Evolutionary conservation across 2,888 invertebrate species (phyloP).

Genomic region (Archips crataeganus): DNA sequence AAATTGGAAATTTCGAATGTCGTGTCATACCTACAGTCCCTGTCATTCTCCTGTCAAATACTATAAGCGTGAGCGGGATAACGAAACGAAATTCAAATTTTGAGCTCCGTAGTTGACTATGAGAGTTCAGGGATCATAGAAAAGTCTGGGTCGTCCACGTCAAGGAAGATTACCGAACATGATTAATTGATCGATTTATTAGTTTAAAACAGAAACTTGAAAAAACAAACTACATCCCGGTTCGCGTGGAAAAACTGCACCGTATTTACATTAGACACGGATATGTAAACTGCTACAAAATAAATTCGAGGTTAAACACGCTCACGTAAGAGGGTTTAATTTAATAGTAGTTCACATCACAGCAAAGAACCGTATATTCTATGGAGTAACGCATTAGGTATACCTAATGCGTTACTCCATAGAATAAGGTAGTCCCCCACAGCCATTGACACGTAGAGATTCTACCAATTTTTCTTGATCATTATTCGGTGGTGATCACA

Average conservation of each 20-base stretch:
- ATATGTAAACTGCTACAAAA: constrained; percentile 27
- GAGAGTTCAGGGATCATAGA: neutral
- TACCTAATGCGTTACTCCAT: too few species aligned
- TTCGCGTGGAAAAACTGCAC: constrained; percentile 19
- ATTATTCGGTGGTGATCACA: too few species aligned
- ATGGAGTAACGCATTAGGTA: too few species aligned
- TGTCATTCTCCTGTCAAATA: too few species aligned
- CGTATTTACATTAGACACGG: constrained; percentile 29
- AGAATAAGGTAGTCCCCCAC: too few species aligned
- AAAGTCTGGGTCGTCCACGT: neutral
- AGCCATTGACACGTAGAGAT: too few species aligned
- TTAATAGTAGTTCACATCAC: neutral
- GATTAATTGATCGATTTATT: neutral
- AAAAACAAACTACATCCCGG: neutral
- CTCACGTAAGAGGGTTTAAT: neutral
- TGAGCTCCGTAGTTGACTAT: neutral
- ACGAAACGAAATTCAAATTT: too few species aligned
- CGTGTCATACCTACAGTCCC: too few species aligned
- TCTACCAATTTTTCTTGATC: too few species aligned
- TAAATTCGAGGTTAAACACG: constrained; percentile 24
- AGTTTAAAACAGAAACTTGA: constrained; percentile 11
- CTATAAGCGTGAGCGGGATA: too few species aligned
- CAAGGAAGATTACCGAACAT: constrained; percentile 16
- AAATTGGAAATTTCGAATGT: too few species aligned
- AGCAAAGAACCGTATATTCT: neutral